Conservation (phyloP, 2,113 vertebrate genomes). For the Ptyas mucosa region DNA sequence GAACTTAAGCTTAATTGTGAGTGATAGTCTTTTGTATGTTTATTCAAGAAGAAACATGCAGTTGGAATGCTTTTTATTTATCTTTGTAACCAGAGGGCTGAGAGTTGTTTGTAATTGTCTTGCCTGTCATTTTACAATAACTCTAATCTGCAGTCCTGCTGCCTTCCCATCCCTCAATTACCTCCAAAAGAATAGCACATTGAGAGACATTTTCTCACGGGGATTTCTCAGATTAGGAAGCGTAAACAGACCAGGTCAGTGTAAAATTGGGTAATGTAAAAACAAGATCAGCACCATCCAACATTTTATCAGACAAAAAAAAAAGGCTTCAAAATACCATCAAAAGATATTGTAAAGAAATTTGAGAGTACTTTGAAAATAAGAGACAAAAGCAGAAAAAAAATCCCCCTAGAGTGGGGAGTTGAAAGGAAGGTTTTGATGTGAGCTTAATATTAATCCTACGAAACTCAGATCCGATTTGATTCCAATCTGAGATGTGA, state of each 20-base stretch:
- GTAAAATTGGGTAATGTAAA: not conserved
- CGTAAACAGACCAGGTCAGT: not conserved
- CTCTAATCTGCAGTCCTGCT: not conserved
- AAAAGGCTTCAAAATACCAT: not conserved
- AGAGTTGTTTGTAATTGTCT: not conserved
- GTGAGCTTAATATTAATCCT: not conserved
- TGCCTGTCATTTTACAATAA: not conserved
- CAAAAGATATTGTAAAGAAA: not conserved
- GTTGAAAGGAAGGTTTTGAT: not conserved
- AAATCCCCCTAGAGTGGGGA: not conserved
- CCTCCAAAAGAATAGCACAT: not conserved
- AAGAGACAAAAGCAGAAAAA: not conserved
- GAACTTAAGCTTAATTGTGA: not conserved
- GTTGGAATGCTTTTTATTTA: not conserved
- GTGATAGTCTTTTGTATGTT: not conserved
- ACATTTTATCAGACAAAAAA: not conserved
- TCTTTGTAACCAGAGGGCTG: not conserved
- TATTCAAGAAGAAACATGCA: not conserved
- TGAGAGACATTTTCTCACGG: not conserved
- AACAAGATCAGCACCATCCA: not conserved
- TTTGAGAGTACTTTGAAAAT: not conserved
- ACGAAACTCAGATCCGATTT: not conserved
- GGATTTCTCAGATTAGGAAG: not conserved
- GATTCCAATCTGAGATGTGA: not conserved
- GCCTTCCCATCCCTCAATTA: not conserved